Evolutionary conservation across 2,113 vertebrate species (phyloP), one percentile per base, ranked within the genome.

Genomic region (Anser cygnoides): DNA sequence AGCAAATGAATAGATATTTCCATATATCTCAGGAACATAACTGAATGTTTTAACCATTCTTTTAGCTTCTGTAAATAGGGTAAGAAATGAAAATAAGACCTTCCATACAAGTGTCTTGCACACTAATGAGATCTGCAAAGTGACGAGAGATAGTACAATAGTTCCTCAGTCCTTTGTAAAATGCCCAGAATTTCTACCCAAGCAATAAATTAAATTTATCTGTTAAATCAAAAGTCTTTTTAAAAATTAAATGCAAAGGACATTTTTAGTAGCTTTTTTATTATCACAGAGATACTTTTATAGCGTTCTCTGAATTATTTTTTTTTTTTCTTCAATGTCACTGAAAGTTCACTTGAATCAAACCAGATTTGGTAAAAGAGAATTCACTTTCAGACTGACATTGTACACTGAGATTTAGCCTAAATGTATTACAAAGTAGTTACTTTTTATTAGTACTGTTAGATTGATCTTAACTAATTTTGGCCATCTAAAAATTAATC

Each of bases 241-340:
- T 0, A 95, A 94, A 94, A 95, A 89, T 92, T 89, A 93, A 95
- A 87, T 92, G 68, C 65, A 74, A 75, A 76, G 68, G 83, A 94
- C 87, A 92, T 85, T 96, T 96, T 97, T 96, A 94, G 95, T 93
- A 90, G 26, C 25, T 81, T 75, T 72, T 97, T 96, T 93, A 93
- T 95, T 90, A 88, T 87, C 59, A 87, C 52, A 65, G 63, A 81
- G 44, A 71, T 90, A 90, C 68, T 92, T 96, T 84, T 89, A 67
- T 54, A 78, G 67, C 29, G 62, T 9, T 81, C 55, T 91, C 23
- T 86, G 81, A 95, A 66, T 86, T 4, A 49, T 35, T 74, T 3
- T 82, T 55, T 81, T 49, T 75, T 46, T 49, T 76, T 39, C 81
- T 73, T 92, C 88, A 95, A 7, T 91, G 89, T 93, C 86, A 92